Conservation (phyloP, 2,888 invertebrate species). For the Andrena praecox region DNA sequence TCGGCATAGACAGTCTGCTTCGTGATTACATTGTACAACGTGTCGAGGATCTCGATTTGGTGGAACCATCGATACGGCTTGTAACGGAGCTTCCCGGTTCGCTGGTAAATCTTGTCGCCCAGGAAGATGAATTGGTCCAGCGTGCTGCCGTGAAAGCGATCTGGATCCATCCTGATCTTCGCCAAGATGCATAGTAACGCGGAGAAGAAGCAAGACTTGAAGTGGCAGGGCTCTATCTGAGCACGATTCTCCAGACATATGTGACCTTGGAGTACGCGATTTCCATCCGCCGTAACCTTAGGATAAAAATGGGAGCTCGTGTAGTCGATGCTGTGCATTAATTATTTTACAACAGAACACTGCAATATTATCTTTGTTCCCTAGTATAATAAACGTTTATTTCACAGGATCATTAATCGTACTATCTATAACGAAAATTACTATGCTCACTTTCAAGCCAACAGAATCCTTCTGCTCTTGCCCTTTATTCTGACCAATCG, state of each 20-base stretch:
- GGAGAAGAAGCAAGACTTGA: constrained; percentile 79
- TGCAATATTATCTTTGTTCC: not conserved
- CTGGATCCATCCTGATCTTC: constrained; percentile 73
- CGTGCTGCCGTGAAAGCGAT: constrained; percentile 67
- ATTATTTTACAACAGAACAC: not conserved
- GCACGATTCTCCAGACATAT: constrained; percentile 68
- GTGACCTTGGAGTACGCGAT: constrained; percentile 75
- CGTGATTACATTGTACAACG: constrained; percentile 75
- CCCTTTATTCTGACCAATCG: constrained; percentile 19
- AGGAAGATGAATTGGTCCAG: constrained; percentile 77
- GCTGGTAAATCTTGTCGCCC: constrained; percentile 73
- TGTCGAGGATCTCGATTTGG: constrained; percentile 74
- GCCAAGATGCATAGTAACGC: constrained; percentile 78
- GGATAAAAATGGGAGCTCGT: constrained; percentile 41
- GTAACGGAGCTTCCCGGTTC: constrained; percentile 74
- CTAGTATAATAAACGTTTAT: not conserved
- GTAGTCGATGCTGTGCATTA: not conserved
- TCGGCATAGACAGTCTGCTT: constrained; percentile 77
- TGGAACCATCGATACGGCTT: constrained; percentile 75
- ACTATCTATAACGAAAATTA: not conserved
- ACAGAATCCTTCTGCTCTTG: constrained; percentile 50
- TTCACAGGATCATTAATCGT: not conserved
- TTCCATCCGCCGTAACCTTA: constrained; percentile 54
- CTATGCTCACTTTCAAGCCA: constrained; percentile 72
- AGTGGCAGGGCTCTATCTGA: constrained; percentile 67